Conservation (phyloP, 2,797 vertebrate genomes). For the Manis crassicaudata region DNA sequence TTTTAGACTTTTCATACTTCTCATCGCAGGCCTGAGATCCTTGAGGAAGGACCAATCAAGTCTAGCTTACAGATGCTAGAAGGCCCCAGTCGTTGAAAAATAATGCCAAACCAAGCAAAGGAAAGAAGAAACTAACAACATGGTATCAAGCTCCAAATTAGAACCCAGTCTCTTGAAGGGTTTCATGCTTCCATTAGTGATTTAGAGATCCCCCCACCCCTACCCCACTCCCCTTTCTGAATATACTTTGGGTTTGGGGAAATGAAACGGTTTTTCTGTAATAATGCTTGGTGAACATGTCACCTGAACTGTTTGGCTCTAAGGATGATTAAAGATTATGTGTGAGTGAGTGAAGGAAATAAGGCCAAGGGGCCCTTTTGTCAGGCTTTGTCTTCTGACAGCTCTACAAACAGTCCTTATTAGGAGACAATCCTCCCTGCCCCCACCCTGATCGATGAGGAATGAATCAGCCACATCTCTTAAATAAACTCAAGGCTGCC, state of each 20-base stretch:
- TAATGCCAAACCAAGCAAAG: neutral
- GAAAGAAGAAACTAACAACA: neutral
- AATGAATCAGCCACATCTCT: neutral
- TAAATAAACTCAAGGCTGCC: conserved; percentile 22
- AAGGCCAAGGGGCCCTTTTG: neutral
- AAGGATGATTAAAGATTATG: neutral
- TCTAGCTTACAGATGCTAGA: neutral
- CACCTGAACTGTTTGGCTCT: conserved; percentile 13
- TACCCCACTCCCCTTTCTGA: neutral
- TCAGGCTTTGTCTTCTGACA: neutral
- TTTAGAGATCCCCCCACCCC: neutral
- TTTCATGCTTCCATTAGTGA: neutral
- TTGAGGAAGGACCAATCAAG: neutral
- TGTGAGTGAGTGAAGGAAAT: neutral
- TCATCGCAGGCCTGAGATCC: neutral
- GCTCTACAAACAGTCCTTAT: neutral
- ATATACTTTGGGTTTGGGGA: conserved; percentile 18
- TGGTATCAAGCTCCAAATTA: neutral
- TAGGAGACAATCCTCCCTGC: neutral
- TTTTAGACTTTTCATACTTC: neutral
- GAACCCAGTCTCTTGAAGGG: neutral
- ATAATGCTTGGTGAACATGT: conserved; percentile 56
- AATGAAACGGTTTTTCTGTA: conserved; percentile 53
- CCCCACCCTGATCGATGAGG: neutral
- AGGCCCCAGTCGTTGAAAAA: neutral